Conservation (phyloP, 2,888 invertebrate species). For the Cantharis rufa region DNA sequence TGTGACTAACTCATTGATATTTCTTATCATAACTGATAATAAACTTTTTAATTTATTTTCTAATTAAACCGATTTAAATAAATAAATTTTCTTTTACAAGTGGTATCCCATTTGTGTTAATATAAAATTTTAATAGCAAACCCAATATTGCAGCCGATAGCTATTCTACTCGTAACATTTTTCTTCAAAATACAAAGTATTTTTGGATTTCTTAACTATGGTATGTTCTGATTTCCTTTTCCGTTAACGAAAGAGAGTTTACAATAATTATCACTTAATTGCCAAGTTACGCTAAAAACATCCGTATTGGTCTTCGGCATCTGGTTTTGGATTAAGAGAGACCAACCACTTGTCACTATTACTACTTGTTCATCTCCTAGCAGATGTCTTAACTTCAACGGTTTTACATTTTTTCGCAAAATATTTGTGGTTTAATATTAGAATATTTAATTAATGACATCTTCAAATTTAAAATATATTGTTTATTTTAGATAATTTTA, state of each 20-base stretch:
- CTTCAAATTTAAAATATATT: background rate
- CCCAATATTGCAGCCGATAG: background rate
- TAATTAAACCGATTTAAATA: background rate
- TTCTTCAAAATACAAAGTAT: background rate
- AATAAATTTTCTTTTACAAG: background rate
- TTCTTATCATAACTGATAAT: background rate
- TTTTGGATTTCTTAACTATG: background rate
- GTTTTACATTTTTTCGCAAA: constrained; percentile 43
- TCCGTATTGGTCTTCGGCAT: constrained; percentile 15
- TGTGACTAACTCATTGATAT: background rate
- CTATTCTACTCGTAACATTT: background rate
- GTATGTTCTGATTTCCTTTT: constrained; percentile 9
- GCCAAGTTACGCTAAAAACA: background rate
- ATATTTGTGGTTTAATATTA: constrained; percentile 38
- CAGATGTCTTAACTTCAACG: constrained; percentile 37
- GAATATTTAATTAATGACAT: constrained; percentile 37
- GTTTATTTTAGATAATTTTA: background rate
- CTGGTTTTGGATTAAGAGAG: constrained; percentile 18
- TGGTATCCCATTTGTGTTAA: background rate
- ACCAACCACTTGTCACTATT: constrained; percentile 26
- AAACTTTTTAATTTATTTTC: background rate
- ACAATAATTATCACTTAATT: constrained; percentile 26
- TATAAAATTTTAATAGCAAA: background rate
- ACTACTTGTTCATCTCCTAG: constrained; percentile 22
- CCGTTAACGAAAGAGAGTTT: constrained; percentile 9